Evolutionary conservation across 2,797 vertebrate genomes (phyloP), one percentile per base, ranked within the genome.

Genomic region (Chloroceryle inda): DNA sequence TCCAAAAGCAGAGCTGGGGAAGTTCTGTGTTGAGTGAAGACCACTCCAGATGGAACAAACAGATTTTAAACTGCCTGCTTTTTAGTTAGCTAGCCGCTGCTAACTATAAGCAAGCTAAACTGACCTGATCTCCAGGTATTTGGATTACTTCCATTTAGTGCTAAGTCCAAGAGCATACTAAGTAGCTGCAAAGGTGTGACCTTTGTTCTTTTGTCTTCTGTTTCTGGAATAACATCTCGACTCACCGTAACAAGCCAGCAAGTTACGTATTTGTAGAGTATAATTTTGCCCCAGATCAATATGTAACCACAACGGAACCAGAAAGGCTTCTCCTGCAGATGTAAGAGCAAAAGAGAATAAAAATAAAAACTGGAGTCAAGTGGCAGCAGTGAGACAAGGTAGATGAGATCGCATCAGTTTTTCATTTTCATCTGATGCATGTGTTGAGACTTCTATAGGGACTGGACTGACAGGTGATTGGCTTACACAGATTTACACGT

Each of bases 211-310:
- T 76, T 83, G 59, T 56, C 75, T 84, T 89, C 78, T 35, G 33
- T 59, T 76, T 81, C 79, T 85, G 74, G 69, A 75, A 79, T 0
- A 2, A 63, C 40, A 75, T 66, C 47, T 27, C 69, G 62, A 98
- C 99, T 99, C 96, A 99, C 99, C 92, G 99, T 99, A 92, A 99
- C 99, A 58, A 99, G 98, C 99, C 99, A 99, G 97, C 99, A 99
- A 97, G 99, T 99, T 96, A 99, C 99, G 2, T 99, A 99, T 97
- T 99, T 99, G 98, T 99, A 99, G 89, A 99, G 98, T 90, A 98
- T 98, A 31, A 99, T 88, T 98, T 99, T 99, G 76, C 99, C 99
- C 99, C 99, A 99, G 50, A 99, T 77, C 88, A 99, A 90, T 89
- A 99, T 99, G 96, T 99, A 99, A 87, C 99, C 96, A 96, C 99